A percentile compares a stretch with the other conserved stretches of the same genome.
These are phyloP conservation scores for Leuctra nigra DNA, from an alignment of 2,888 invertebrate genomes.

Conservation along the genomic window DNA sequence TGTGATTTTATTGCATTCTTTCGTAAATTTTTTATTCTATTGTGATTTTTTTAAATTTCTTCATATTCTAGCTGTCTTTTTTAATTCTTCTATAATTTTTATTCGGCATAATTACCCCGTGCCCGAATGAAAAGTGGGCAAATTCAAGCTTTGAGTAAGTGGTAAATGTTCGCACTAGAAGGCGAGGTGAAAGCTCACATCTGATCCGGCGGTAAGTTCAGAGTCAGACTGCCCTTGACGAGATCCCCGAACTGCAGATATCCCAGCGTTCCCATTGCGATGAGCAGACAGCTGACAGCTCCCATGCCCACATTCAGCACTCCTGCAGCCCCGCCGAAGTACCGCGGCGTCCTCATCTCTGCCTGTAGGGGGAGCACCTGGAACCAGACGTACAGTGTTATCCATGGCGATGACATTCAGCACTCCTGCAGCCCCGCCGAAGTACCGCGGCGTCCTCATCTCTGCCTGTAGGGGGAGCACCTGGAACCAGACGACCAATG, in stretches of 20 bases:
- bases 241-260: slow-evolving; percentile 82
- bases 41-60: too few species aligned
- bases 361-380: slow-evolving; percentile 91
- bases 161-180: too few species aligned
- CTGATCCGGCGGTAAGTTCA: slow-evolving; percentile 66
- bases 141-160: too few species aligned
- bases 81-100: too few species aligned
- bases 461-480: slow-evolving; percentile 91
- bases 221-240: slow-evolving; percentile 77
- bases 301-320: slow-evolving; percentile 88
- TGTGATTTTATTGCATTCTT: too few species aligned
- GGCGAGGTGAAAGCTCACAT: slow-evolving; percentile 50
- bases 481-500: too few species aligned
- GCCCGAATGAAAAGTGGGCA: too few species aligned
- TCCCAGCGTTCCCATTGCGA: slow-evolving; percentile 77
- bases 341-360: slow-evolving; percentile 73
- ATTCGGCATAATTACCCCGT: too few species aligned
- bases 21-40: too few species aligned
- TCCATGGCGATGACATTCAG: slow-evolving; percentile 73
- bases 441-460: slow-evolving; percentile 73
- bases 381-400: neutral
- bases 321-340: slow-evolving; percentile 73
- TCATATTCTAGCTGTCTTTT: too few species aligned
- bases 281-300: slow-evolving; percentile 68
- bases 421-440: slow-evolving; percentile 75